Base-by-base conservation (phyloP, 1,140 invertebrate genomes). In the Drosophila sturtevanti region DNA sequence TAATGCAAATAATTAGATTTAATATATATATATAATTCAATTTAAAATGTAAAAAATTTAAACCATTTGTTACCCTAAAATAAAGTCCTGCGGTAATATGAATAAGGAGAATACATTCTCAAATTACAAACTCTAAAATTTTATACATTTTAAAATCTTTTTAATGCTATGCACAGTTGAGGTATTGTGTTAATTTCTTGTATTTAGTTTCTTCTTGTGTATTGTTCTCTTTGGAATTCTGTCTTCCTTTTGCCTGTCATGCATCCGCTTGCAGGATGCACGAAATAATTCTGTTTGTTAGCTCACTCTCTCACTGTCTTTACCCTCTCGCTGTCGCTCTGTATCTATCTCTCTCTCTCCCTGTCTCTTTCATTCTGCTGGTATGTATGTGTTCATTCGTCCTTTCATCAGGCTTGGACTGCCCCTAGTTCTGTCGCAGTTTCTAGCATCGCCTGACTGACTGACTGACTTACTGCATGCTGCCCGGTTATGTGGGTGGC, bases 271-370 rank as follows among this genome's bases (percentile, higher is more conserved):
- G 84, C 82, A 87, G 82, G 84, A 87, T 81, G 79, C 84, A 87
- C 84, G 84, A 78, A 84, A 87, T 87, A 87, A 89, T 89, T 87
- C 84, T 77, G 86, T 87, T 87, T 87, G 82, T 87, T 86, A 69
- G 68, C 68, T 59, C 31, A 14, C 24, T 60, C 52, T 27, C 14
- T 41, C 9, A 18, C 34, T 35, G 21, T 7, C 56, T 21, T n/a
- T n/a, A n/a, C 3, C 27, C 7, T 31, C 68, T 52, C 16, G 10
- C 24, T 60, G 22, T 27, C n/a, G 24, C 12, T 10, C 34, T 35
- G 21, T 7, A 41, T 21, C 48, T 16, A 12, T 9, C 16, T 10
- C 35, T 22, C 11, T 12, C 41, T 44, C 16, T 16, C 16, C 11
- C 16, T 48, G 6, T 10, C 14, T 44, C 1, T 16, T 10, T 11